Evolutionary conservation across 2,888 invertebrate species (phyloP).

Genomic region (Pasiphila rectangulata): DNA sequence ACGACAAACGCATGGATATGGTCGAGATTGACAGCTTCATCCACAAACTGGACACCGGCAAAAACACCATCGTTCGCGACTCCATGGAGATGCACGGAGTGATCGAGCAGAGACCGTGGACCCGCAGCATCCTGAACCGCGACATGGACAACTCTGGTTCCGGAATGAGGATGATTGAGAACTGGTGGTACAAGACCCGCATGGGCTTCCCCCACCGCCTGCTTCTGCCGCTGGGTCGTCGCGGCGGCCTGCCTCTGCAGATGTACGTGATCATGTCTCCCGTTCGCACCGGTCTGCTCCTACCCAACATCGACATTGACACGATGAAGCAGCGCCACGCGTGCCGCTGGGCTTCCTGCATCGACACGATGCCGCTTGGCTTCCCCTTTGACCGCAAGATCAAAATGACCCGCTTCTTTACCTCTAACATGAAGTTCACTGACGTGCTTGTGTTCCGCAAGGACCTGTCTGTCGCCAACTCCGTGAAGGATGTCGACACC

Average conservation of each 20-base stretch:
- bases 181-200: slow-evolving; percentile 77
- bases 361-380: slow-evolving; percentile 84
- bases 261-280: slow-evolving; percentile 83
- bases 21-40: slow-evolving; percentile 78
- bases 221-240: slow-evolving; percentile 85
- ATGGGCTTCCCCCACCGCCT: slow-evolving; percentile 85
- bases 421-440: slow-evolving; percentile 84
- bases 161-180: slow-evolving; percentile 75
- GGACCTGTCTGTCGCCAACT: slow-evolving; percentile 62
- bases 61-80: slow-evolving; percentile 85
- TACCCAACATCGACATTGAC: slow-evolving; percentile 66
- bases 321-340: slow-evolving; percentile 75
- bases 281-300: slow-evolving; percentile 68
- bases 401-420: slow-evolving; percentile 79
- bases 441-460: slow-evolving; percentile 84
- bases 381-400: slow-evolving; percentile 88
- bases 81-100: slow-evolving; percentile 84
- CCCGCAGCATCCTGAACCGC: slow-evolving; percentile 51
- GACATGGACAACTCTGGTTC: slow-evolving; percentile 56
- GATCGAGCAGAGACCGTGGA: slow-evolving; percentile 80
- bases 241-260: slow-evolving; percentile 83
- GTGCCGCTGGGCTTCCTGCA: slow-evolving; percentile 76
- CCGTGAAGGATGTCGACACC: slow-evolving; percentile 57
- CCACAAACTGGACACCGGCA: slow-evolving; percentile 83
- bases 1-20: slow-evolving; percentile 70